Evolutionary conservation across 1,140 invertebrate genomes (phyloP), one percentile per base, ranked within the genome.

Genomic region (Ostrea edulis): DNA sequence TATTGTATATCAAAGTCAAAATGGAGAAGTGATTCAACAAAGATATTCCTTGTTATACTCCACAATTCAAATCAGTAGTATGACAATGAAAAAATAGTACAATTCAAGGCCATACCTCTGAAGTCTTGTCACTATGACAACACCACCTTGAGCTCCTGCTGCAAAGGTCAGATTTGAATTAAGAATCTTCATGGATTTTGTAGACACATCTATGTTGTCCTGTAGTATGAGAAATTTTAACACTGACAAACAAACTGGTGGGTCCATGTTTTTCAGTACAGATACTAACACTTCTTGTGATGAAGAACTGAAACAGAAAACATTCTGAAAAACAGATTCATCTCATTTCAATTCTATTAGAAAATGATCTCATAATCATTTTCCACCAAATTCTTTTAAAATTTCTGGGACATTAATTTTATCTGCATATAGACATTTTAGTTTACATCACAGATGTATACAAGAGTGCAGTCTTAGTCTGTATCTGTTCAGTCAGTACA

Each of bases 241-340:
- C n/a, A 83, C 82, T 52, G 51, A 52, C 44, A 83, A 54, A 54
- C 82, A 53, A n/a, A 83, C 20, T 20, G 35, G 44, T 20, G 25
- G 52, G n/a, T 89, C 90, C 8, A 88, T 51, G n/a, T 85, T 81
- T 29, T 90, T 91, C 55, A 92, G 77, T 65, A 89, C 89, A 35
- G 87, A 89, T 9, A 88, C 68, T n/a, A 92, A 1, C 25, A 92
- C 81, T 35, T 92, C 91, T 53, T 77, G 68, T 77, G 68, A 77
- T 77, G 68, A 44, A 9, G 68, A 77, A 77, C 68, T 77, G 25
- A 77, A 68, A 62, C 17, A 62, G n/a, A 62, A 62, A 62, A 62
- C 17, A 62, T 62, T 5, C 17, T 7, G 17, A 3, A 17, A 62
- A 62, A 62, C 55, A 3, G 17, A 20, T 62, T 20, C n/a, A 62